Evolutionary conservation across 2,113 vertebrate species (phyloP).

Genomic region (Pseudolaguvia tuberculata): DNA sequence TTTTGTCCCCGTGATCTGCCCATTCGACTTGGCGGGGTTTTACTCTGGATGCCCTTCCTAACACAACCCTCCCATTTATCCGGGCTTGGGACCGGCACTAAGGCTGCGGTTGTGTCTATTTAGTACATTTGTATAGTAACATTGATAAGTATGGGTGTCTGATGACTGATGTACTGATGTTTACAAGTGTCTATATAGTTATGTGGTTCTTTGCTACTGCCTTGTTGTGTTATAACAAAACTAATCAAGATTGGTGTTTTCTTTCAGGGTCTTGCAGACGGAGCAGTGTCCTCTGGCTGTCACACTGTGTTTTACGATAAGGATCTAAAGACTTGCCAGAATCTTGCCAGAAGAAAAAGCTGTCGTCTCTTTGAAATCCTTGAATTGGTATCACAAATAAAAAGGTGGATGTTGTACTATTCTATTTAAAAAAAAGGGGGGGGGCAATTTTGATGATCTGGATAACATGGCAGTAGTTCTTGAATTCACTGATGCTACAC

Average conservation of each 20-base stretch:
- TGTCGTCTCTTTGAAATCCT: not conserved
- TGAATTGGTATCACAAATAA: not conserved
- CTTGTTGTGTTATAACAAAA: not conserved
- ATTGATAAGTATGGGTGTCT: not conserved
- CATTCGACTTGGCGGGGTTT: no score
- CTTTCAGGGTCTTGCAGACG: conserved; percentile 2
- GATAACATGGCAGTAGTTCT: not conserved
- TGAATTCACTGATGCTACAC: not conserved
- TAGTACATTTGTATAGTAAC: not conserved
- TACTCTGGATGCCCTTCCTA: no score
- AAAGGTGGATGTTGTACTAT: not conserved
- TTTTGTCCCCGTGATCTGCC: no score
- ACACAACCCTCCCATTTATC: no score
- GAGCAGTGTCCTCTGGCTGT: conserved; percentile 20
- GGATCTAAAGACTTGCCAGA: conserved; percentile 20
- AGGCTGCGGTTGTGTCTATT: no score
- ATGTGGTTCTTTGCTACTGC: not conserved
- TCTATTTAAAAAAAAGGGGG: not conserved
- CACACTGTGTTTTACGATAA: conserved; percentile 26
- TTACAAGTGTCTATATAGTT: not conserved
- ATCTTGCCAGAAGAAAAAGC: not conserved
- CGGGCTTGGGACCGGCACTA: no score
- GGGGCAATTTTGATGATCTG: not conserved
- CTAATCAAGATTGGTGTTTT: conserved; percentile 12
- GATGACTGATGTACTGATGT: no score